Evolutionary conservation across 2,113 vertebrate genomes (phyloP).

Genomic region (Baryphthengus martii): DNA sequence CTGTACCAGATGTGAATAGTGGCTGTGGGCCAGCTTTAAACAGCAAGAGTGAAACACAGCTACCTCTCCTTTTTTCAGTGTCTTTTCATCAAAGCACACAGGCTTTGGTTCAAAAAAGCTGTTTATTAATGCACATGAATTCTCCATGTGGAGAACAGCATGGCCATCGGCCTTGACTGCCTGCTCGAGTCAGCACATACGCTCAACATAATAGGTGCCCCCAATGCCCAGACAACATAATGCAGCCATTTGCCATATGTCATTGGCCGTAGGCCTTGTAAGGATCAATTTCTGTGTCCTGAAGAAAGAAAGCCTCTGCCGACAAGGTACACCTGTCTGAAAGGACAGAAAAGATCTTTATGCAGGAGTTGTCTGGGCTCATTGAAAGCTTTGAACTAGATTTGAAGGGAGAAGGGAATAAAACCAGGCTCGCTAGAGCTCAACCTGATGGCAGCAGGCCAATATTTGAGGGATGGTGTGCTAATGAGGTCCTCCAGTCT

Average conservation of each 20-base stretch:
- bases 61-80: neutral
- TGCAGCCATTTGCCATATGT: conserved; percentile 20
- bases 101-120: neutral
- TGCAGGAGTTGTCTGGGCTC: neutral
- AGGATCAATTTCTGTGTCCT: neutral
- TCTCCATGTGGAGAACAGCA: neutral
- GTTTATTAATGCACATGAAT: neutral
- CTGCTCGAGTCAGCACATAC: neutral
- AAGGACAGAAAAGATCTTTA: neutral
- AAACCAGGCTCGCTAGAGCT: neutral
- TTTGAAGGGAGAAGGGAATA: neutral
- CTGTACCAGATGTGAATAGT: conserved; percentile 53
- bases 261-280: neutral
- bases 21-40: conserved; percentile 12
- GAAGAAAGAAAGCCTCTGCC: neutral
- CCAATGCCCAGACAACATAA: neutral
- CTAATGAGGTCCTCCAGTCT: neutral
- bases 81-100: neutral
- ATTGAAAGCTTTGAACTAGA: neutral
- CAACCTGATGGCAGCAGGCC: neutral
- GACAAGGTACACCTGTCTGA: neutral
- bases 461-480: neutral
- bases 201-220: neutral
- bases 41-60: neutral
- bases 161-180: accelerated